Base-by-base conservation (phyloP, 1,140 invertebrate species). In the Acyrthosiphon pisum region DNA sequence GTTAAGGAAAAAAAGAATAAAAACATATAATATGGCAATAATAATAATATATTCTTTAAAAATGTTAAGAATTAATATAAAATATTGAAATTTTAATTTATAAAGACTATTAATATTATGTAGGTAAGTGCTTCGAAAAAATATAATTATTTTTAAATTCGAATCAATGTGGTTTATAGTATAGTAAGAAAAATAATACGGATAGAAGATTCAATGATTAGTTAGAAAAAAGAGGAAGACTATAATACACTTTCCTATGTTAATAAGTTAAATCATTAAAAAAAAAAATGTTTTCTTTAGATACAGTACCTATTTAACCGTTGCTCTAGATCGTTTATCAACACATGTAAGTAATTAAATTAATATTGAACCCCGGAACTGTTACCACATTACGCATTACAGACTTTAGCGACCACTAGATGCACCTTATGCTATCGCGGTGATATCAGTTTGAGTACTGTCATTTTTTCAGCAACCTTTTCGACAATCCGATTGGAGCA, bases 121-220 rank as follows among this genome's bases (percentile, higher is more conserved):
- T 90, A 50, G n/a, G 35, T 48, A 35, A 48, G 68, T 83, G 90
- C 76, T 83, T 37, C 60, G 68, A 83, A 81, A 92, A 92, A 92
- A 92, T 92, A 92, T 81, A 92, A 83, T 92, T 48, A 92, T 83
- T 76, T 92, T 92, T 92, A 92, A 92, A 92, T 92, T 92, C 68
- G 90, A 92, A 92, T 92, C 68, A 83, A 92, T 37, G 89, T 90
- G 53, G 89, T 90, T 37, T 76, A 68, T 41, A 68, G 37, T 68
- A 44, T 90, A 91, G 41, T 91, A 91, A 91, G 41, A 68, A n/a
- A 11, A 81, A 35, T 91, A 91, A 91, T 76, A 81, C n/a, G 20
- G 44, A 81, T 91, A 81, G 37, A 83, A 81, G n/a, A 92, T 81
- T 48, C 68, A 48, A 92, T 44, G 30, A 92, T 48, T 76, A 92